phyloP scores from a whole-genome alignment of 2,113 vertebrate species.

The Poeciliopsis retropinna region DNA sequence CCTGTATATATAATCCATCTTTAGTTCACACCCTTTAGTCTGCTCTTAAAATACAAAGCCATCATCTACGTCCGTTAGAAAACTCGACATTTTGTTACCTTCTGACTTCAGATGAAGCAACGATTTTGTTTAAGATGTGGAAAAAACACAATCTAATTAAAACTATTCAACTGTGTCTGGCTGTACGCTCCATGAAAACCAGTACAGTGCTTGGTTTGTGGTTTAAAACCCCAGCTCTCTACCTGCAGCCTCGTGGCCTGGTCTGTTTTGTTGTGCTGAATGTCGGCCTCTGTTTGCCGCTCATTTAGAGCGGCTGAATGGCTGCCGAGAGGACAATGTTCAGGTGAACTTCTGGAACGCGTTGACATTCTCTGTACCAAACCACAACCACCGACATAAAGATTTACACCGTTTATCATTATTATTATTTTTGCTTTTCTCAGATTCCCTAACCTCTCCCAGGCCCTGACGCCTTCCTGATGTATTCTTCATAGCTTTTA shows the following conservation, averaged over 20 bases:
- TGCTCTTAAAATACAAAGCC: neutral
- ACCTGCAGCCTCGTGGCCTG: neutral
- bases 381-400: neutral
- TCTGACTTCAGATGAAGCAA: neutral
- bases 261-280: conserved; percentile 6
- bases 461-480: neutral
- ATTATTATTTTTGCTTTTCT: neutral
- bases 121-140: no score
- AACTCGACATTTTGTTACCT: neutral
- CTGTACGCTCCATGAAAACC: neutral
- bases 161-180: neutral
- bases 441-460: neutral
- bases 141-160: neutral
- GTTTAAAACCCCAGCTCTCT: neutral
- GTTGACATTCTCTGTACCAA: conserved; percentile 1
- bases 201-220: no score
- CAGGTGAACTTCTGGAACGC: conserved; percentile 70
- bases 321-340: conserved; percentile 63
- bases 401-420: neutral
- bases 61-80: neutral
- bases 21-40: neutral
- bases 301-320: conserved; percentile 51
- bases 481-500: no score
- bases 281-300: conserved; percentile 33
- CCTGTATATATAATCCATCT: neutral